Base-by-base conservation (phyloP, 1,140 invertebrate genomes). In the Wiebesia pumilae region DNA sequence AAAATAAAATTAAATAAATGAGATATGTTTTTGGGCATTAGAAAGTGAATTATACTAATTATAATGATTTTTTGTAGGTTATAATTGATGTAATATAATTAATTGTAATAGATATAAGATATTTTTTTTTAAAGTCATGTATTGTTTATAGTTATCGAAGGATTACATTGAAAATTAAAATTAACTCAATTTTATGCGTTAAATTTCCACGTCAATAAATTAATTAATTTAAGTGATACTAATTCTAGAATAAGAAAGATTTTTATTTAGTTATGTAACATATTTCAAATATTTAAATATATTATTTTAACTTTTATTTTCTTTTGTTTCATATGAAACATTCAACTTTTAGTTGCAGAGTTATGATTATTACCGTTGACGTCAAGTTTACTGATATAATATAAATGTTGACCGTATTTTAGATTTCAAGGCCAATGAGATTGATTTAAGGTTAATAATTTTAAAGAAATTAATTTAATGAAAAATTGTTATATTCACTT, bases 291-390 rank as follows among this genome's bases (percentile, higher is more conserved):
- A 73, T 73, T 73, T 73, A 73, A 73, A 40, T 73, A 12, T 40
- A 40, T 73, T 73, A 73, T 75, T 43, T 75, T 43, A n/a, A 43
- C 6, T 75, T 75, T 75, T n/a, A 75, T 75, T 75, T 75, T 75
- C 33, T n/a, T 75, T 75, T 43, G 33, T 75, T 75, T 75, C 19
- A 75, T 43, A 75, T 21, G 71, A 75, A 75, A 75, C 71, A 75
- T 75, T 75, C 24, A 43, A 75, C 4, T 75, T 75, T 75, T 75
- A 75, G 38, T 75, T 75, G 9, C 38, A 38, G 71, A 43, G 33
- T 43, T 75, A 75, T 75, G 71, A 75, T 75, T 43, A 24, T 75
- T 75, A 75, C 71, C 40, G 38, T 75, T 75, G 71, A 75, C 71
- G 40, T 75, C 40, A 75, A 75, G 3, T 75, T n/a, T 43, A 75